phyloP scores from a whole-genome alignment of 2,888 invertebrate species.

The Cacoxenus indagator region DNA sequence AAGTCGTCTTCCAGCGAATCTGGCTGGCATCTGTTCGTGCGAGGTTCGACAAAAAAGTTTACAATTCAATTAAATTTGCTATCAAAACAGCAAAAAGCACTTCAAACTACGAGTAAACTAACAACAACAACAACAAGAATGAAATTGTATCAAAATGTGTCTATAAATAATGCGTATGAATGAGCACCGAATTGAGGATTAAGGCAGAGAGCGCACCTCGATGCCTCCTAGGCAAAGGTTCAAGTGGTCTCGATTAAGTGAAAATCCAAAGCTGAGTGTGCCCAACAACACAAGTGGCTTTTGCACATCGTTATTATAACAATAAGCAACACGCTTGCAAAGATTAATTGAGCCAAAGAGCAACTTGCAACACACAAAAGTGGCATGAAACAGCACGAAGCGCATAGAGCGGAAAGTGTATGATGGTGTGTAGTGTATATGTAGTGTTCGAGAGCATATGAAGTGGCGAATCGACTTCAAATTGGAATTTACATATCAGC shows the following conservation, averaged over 20 bases:
- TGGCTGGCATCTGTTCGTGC: constrained; percentile 22
- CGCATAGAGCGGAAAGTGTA: neutral
- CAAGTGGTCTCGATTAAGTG: too few species aligned
- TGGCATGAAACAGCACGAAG: neutral
- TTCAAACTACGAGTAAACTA: constrained; percentile 29
- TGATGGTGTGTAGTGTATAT: constrained; percentile 18
- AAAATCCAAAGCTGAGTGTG: constrained; percentile 30
- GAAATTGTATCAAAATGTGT: constrained; percentile 14
- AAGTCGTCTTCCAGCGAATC: neutral
- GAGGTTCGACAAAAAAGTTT: constrained; percentile 37
- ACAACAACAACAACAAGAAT: constrained; percentile 7
- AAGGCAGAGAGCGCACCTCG: constrained; percentile 8
- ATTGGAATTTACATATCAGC: constrained; percentile 65
- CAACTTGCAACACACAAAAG: neutral
- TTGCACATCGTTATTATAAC: constrained; percentile 69
- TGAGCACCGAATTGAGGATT: constrained; percentile 17
- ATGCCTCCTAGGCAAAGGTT: constrained; percentile 4
- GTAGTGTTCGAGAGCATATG: constrained; percentile 45
- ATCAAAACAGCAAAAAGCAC: constrained; percentile 54
- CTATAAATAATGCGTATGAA: constrained; percentile 30
- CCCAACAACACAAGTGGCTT: constrained; percentile 63
- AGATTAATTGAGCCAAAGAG: constrained; percentile 57
- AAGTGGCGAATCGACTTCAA: constrained; percentile 58
- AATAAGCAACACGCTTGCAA: constrained; percentile 60
- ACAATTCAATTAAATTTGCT: constrained; percentile 60